Percentiles rank a stretch among this genome's conserved stretches.
These are phyloP conservation scores for Dipodomys merriami DNA, from an alignment of 2,113 vertebrate genomes.

Conservation along the genomic window DNA sequence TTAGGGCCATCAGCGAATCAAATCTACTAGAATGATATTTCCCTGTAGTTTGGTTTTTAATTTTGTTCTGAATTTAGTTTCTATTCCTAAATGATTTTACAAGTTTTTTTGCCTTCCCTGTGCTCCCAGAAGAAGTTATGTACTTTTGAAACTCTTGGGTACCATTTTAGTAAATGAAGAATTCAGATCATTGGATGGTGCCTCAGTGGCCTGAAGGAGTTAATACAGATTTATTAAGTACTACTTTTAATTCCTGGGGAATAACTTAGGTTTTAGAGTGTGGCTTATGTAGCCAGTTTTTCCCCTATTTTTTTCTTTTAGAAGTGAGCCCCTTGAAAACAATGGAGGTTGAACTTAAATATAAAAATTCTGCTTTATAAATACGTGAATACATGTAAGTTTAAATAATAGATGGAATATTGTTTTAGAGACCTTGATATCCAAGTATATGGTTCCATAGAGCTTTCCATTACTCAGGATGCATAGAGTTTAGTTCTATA, in stretches of 20 bases:
- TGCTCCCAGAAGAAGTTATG: conserved; percentile 53
- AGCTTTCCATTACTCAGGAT: no score
- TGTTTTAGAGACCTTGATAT: not conserved
- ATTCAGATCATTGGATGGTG: conserved; percentile 47
- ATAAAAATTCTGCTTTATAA: conserved; percentile 2
- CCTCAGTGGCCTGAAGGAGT: conserved; percentile 68
- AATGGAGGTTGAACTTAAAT: not conserved
- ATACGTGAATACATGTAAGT: not conserved
- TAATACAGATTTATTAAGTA: conserved; percentile 71
- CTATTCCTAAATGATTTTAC: conserved; percentile 43
- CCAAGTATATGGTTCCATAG: no score
- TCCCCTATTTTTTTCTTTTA: not conserved
- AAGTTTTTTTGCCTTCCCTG: not conserved
- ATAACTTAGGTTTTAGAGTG: conserved; percentile 29
- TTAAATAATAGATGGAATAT: not conserved
- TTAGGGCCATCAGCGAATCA: not conserved
- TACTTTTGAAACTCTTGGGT: conserved; percentile 43
- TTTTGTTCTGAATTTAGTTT: conserved; percentile 65
- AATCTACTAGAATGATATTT: not conserved
- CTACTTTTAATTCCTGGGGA: conserved; percentile 54
- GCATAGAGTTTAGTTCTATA: no score
- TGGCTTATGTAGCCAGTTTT: conserved; percentile 31
- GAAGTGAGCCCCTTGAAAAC: not conserved
- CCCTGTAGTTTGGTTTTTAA: conserved; percentile 51
- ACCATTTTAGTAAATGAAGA: conserved; percentile 69